phyloP scores from a whole-genome alignment of 2,888 invertebrate species.

The Microplitis deprimator region DNA sequence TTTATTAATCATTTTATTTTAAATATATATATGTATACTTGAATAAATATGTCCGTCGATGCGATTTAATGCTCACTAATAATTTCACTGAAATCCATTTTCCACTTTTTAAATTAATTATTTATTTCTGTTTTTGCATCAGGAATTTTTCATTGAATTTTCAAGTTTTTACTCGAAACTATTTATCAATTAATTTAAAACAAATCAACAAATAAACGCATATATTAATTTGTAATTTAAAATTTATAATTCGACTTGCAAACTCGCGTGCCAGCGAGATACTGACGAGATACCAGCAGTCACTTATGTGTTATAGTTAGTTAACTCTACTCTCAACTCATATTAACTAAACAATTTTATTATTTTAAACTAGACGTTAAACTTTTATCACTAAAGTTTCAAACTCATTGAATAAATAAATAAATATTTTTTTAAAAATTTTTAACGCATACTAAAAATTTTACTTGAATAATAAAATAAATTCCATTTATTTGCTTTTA shows the following conservation, averaged over 20 bases:
- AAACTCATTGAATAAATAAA: neutral
- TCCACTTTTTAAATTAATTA: neutral
- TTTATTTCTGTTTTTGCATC: neutral
- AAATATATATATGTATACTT: neutral
- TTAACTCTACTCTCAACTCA: neutral
- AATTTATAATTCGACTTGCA: conserved; percentile 48
- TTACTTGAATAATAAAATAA: neutral
- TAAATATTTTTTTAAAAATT: conserved; percentile 1
- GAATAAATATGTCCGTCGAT: too few relatives aligned
- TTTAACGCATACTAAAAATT: neutral
- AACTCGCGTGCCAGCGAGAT: conserved; percentile 65
- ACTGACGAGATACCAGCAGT: conserved; percentile 54
- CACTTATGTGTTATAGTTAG: conserved; percentile 28
- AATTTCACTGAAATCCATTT: neutral
- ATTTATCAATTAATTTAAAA: too few relatives aligned
- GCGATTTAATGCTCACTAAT: neutral
- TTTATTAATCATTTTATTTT: conserved; percentile 22
- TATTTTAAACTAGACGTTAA: neutral
- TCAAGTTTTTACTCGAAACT: too few relatives aligned
- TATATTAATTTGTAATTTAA: neutral
- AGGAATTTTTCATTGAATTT: too few relatives aligned
- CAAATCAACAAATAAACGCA: neutral
- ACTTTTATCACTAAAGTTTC: neutral
- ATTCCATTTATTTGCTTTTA: too few relatives aligned
- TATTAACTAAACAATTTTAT: neutral